Conservation (phyloP, 1,140 invertebrate genomes). For the Rhopalosiphum maidis region DNA sequence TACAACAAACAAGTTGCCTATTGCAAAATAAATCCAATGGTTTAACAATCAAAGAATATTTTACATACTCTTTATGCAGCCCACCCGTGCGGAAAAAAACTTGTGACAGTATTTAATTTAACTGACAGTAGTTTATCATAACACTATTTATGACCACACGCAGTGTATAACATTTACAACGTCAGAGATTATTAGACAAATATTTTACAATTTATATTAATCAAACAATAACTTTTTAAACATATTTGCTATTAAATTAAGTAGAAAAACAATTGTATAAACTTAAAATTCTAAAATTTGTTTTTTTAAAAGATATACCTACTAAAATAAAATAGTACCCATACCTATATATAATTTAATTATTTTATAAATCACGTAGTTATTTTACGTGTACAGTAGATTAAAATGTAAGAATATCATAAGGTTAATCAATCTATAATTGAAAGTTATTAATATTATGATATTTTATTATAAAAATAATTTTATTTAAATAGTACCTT, state of each 20-base stretch:
- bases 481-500: no score
- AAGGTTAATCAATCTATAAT: no score
- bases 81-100: not conserved
- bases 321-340: no score
- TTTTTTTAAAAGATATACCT: not conserved
- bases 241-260: not conserved
- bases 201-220: not conserved
- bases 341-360: no score
- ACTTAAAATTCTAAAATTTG: not conserved
- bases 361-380: no score
- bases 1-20: not conserved
- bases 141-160: not conserved
- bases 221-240: not conserved
- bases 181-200: not conserved
- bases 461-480: no score
- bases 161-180: not conserved
- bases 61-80: not conserved
- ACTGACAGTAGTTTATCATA: not conserved
- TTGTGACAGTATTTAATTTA: not conserved
- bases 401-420: no score
- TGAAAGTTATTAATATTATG: no score
- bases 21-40: not conserved
- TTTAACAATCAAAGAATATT: not conserved
- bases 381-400: not conserved
- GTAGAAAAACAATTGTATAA: not conserved